Percentiles rank a stretch among this genome's conserved stretches.
These are phyloP conservation scores for Galerucella calmariensis DNA, from an alignment of 2,888 invertebrate species.

Conservation along the genomic window DNA sequence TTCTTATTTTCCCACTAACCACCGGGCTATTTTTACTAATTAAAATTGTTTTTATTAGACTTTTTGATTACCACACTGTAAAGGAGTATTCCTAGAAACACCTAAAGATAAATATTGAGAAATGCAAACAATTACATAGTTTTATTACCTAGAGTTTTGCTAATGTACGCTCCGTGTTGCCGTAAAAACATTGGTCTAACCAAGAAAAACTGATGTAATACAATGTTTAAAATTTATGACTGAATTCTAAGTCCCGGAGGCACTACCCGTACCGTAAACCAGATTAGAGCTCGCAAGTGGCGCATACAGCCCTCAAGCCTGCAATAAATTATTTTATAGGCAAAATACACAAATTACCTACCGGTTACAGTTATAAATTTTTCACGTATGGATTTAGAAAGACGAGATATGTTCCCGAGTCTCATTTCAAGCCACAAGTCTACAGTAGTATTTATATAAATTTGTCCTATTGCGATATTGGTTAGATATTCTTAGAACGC, in stretches of 20 bases:
- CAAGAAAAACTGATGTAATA: slow-evolving; percentile 30
- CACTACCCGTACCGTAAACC: slow-evolving; percentile 34
- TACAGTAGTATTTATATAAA: no score
- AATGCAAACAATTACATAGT: background rate
- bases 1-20: no score
- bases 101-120: no score
- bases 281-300: slow-evolving; percentile 38
- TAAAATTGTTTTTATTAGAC: no score
- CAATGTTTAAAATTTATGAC: slow-evolving; percentile 34
- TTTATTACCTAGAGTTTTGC: background rate
- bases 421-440: background rate
- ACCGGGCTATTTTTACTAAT: no score
- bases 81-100: no score
- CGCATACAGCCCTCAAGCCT: slow-evolving; percentile 28
- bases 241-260: slow-evolving; percentile 19
- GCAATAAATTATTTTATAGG: slow-evolving; percentile 38
- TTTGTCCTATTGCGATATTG: no score
- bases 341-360: slow-evolving; percentile 37
- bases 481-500: no score
- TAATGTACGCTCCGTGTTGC: background rate
- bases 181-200: background rate
- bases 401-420: background rate
- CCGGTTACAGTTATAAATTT: slow-evolving; percentile 32
- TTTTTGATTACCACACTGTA: no score
- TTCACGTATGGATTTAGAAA: slow-evolving; percentile 19